Evolutionary conservation across 2,888 invertebrate genomes (phyloP).

Genomic region (Tetragonisca angustula): DNA sequence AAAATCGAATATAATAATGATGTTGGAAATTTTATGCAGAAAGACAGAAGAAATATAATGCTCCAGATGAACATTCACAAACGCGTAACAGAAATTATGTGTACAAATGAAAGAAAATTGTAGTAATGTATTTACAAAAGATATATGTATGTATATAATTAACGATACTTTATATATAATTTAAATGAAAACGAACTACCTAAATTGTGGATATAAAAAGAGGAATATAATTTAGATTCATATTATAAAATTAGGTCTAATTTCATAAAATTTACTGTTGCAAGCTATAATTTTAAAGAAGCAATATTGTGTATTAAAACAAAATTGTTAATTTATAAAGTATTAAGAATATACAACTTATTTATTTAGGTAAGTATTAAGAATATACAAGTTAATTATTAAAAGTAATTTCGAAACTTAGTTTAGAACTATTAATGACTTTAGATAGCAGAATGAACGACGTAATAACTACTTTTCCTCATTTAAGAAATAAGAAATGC

Average conservation of each 20-base stretch:
- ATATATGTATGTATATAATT: no score
- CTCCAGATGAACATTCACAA: not conserved
- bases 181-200: no score
- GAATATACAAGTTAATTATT: not conserved
- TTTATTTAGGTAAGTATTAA: not conserved
- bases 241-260: no score
- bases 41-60: not conserved
- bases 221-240: no score
- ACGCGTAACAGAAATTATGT: no score
- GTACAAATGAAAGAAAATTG: not conserved
- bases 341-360: not conserved
- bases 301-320: not conserved
- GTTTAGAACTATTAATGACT: not conserved
- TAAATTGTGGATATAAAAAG: no score
- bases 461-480: not conserved
- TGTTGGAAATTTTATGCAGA: not conserved
- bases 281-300: not conserved
- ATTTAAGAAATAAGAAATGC: not conserved
- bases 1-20: not conserved
- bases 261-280: not conserved
- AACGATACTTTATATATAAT: not conserved
- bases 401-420: not conserved
- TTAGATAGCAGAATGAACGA: not conserved
- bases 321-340: not conserved
- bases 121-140: not conserved